A percentile compares a stretch with the other conserved stretches of the same genome.
Evolutionary conservation across 2,113 vertebrate genomes (phyloP).

Genomic region (Cyphomyrus discorhynchus): DNA sequence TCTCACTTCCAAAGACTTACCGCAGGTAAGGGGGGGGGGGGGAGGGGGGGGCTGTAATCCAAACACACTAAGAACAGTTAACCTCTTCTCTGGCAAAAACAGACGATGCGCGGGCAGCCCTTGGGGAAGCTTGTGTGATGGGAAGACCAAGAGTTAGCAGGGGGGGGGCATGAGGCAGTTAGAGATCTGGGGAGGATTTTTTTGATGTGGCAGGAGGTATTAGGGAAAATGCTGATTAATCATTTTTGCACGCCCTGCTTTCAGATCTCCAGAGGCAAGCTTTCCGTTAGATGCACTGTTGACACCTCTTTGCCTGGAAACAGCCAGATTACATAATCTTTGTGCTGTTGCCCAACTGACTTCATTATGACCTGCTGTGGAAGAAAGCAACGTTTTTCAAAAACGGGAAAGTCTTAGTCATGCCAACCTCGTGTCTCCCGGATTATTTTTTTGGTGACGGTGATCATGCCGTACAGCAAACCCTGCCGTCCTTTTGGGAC

Average conservation of each 20-base stretch:
- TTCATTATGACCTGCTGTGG: constrained; percentile 8
- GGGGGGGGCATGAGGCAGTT: background rate
- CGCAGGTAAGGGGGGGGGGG: too few relatives aligned
- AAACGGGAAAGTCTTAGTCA: constrained; percentile 8
- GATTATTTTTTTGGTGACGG: background rate
- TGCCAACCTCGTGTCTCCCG: background rate
- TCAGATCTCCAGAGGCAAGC: background rate
- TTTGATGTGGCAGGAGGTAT: background rate
- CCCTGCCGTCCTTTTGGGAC: background rate
- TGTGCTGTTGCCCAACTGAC: background rate
- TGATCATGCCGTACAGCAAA: background rate
- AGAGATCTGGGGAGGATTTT: background rate
- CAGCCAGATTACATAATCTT: background rate
- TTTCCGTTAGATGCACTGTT: background rate
- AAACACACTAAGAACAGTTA: background rate
- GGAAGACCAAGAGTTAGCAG: background rate
- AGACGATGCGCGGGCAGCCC: background rate
- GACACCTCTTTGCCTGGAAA: constrained; percentile 2
- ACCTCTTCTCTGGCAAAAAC: background rate
- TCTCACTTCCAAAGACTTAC: background rate
- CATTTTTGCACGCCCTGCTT: background rate
- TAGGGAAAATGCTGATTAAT: background rate
- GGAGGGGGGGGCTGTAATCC: background rate
- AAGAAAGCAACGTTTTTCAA: background rate
- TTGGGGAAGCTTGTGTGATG: background rate